Evolutionary conservation across 1,140 invertebrate genomes (phyloP).

Genomic region (Meloidogyne floridensis): DNA sequence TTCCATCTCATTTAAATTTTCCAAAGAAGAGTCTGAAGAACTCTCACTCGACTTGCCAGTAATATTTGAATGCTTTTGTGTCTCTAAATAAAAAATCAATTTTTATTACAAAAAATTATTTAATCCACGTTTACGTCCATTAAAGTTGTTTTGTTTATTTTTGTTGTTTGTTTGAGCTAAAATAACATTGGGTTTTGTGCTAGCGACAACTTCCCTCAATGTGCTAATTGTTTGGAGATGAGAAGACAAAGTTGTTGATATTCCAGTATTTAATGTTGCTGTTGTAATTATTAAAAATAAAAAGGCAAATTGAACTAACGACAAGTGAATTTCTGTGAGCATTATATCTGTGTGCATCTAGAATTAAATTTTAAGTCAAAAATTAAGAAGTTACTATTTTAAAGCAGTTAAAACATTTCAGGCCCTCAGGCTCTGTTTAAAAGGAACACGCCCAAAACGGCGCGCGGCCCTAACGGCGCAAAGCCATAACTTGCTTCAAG

Average conservation of each 20-base stretch:
- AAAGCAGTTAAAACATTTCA: too few relatives aligned
- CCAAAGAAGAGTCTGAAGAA: not conserved
- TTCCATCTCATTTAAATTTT: slow-evolving; percentile 10
- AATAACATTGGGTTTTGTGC: not conserved
- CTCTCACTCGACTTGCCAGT: not conserved
- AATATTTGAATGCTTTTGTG: slow-evolving; percentile 3
- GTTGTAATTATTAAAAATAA: not conserved
- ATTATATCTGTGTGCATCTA: not conserved
- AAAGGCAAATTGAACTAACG: not conserved
- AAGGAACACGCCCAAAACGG: too few relatives aligned
- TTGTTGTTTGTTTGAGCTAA: not conserved
- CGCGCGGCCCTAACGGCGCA: too few relatives aligned
- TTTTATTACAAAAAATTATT: not conserved
- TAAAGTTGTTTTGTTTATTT: not conserved
- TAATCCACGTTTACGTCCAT: not conserved
- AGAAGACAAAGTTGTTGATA: not conserved
- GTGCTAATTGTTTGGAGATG: not conserved
- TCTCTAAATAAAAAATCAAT: not conserved
- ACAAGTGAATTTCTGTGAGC: not conserved
- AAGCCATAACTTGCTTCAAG: too few relatives aligned
- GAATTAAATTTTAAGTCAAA: not conserved
- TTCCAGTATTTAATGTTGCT: not conserved
- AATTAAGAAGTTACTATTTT: too few relatives aligned
- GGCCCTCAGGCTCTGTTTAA: too few relatives aligned
- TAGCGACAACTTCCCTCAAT: not conserved